phyloP scores from a whole-genome alignment of 2,113 vertebrate species.

The Agapornis roseicollis region DNA sequence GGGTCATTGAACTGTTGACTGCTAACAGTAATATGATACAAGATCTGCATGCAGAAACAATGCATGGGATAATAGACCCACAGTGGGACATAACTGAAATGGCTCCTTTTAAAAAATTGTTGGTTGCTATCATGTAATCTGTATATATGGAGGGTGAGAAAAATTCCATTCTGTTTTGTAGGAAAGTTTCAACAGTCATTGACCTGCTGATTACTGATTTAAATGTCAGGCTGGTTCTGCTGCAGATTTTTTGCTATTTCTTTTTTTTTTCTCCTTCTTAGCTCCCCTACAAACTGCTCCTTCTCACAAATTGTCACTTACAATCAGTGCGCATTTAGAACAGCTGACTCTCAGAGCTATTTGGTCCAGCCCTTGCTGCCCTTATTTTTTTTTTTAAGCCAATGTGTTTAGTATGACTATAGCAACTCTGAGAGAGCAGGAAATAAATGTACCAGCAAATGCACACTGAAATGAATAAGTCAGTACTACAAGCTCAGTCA shows the following conservation, averaged over 20 bases:
- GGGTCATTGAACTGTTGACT: slow-evolving; percentile 5
- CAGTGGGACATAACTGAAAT: slow-evolving; percentile 1
- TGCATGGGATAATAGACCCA: background rate
- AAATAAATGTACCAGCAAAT: background rate
- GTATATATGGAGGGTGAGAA: background rate
- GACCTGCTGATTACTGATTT: background rate
- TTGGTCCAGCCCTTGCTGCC: background rate
- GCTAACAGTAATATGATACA: slow-evolving; percentile 17
- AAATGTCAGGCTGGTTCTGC: slow-evolving; percentile 1
- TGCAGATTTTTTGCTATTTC: background rate
- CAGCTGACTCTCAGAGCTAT: background rate
- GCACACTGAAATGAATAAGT: background rate
- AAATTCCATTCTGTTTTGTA: slow-evolving; percentile 27
- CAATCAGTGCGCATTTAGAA: background rate
- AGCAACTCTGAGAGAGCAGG: background rate
- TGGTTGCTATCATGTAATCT: background rate
- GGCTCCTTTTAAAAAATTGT: background rate
- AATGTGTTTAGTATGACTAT: background rate
- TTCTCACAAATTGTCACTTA: background rate
- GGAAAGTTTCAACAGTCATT: slow-evolving; percentile 29
- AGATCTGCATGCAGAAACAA: slow-evolving; percentile 44
- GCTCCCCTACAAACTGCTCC: background rate
- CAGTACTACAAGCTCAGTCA: background rate
- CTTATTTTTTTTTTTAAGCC: background rate
- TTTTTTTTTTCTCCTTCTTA: background rate